Percentiles rank a stretch among this genome's conserved stretches.
phyloP scores from a whole-genome alignment of 2,113 vertebrate species.

The Prunella himalayana region DNA sequence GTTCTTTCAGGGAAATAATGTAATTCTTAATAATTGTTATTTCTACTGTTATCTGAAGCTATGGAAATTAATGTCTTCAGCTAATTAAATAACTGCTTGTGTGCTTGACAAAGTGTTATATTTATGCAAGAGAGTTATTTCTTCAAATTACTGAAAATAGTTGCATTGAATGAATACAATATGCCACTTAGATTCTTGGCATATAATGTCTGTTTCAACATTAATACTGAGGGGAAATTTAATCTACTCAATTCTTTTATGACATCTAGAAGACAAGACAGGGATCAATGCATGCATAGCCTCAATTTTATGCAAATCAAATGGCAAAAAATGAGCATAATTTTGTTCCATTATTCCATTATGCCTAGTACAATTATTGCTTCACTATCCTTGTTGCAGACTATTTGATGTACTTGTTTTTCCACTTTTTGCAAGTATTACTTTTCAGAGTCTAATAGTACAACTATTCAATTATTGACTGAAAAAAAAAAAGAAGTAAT shows the following conservation, averaged over 20 bases:
- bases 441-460: neutral
- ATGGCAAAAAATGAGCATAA: neutral
- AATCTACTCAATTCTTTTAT: neutral
- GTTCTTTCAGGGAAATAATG: neutral
- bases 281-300: neutral
- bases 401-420: neutral
- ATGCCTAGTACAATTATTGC: neutral
- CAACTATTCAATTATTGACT: neutral
- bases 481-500: neutral
- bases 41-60: neutral
- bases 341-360: conserved; percentile 29
- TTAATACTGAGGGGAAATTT: neutral
- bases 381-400: neutral
- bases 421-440: neutral
- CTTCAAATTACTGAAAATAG: conserved; percentile 26
- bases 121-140: conserved; percentile 4
- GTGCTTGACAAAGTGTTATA: conserved; percentile 20
- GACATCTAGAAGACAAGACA: conserved; percentile 2
- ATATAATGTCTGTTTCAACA: neutral
- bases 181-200: neutral
- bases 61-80: neutral
- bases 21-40: neutral
- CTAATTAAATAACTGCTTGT: conserved; percentile 18
- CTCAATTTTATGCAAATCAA: conserved; percentile 34
- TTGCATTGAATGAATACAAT: conserved; percentile 11